Evolutionary conservation across 2,113 vertebrate genomes (phyloP).

Genomic region (Amblyopsis rosae): DNA sequence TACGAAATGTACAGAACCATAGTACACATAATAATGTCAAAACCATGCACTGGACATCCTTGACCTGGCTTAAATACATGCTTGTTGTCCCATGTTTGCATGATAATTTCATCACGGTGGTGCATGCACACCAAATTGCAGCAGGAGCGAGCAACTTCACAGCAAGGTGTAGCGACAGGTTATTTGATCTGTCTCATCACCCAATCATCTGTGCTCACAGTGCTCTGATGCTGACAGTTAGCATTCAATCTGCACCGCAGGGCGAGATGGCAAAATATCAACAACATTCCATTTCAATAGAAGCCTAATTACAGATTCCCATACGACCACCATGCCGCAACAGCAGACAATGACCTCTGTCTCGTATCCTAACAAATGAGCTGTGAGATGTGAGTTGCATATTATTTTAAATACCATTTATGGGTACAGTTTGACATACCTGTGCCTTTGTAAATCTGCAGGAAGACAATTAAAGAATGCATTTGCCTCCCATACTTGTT

Average conservation of each 20-base stretch:
- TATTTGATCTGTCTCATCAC: constrained; percentile 2
- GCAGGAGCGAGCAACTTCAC: background rate
- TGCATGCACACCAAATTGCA: background rate
- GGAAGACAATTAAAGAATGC: too few relatives aligned
- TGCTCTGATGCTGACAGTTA: background rate
- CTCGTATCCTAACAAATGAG: too few relatives aligned
- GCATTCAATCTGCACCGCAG: constrained; percentile 4
- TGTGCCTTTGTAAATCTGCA: too few relatives aligned
- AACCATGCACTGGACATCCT: constrained; percentile 10
- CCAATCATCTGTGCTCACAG: background rate
- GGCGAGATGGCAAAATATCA: constrained; percentile 1
- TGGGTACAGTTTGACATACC: too few relatives aligned
- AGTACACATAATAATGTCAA: constrained; percentile 25
- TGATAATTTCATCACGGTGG: background rate
- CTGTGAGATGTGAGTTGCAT: too few relatives aligned
- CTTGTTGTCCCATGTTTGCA: background rate
- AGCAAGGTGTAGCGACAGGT: background rate
- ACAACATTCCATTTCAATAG: background rate
- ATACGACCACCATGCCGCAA: background rate
- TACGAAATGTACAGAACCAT: constrained; percentile 24
- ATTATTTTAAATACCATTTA: too few relatives aligned
- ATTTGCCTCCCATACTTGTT: too few relatives aligned
- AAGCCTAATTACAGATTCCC: background rate
- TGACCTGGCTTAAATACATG: background rate
- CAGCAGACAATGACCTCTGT: background rate